phyloP scores from a whole-genome alignment of 2,113 vertebrate genomes.

The Neolamprologus cancellatus region DNA sequence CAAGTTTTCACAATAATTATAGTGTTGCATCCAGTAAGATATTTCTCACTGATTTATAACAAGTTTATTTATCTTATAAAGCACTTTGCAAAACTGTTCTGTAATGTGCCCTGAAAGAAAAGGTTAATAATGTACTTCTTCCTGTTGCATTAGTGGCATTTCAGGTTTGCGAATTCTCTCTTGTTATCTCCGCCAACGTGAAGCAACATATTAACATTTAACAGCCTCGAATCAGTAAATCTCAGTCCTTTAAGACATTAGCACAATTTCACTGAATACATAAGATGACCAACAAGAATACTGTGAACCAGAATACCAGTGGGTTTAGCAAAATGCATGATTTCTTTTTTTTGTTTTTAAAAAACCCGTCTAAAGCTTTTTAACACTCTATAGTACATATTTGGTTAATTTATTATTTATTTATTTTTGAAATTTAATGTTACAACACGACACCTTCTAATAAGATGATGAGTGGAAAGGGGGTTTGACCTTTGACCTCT shows the following conservation, averaged over 20 bases:
- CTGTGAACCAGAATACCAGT: neutral
- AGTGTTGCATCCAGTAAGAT: neutral
- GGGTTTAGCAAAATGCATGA: neutral
- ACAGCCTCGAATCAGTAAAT: neutral
- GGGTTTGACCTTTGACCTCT: neutral
- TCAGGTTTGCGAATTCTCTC: neutral
- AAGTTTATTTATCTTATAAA: neutral
- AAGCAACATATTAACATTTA: neutral
- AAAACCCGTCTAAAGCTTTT: neutral
- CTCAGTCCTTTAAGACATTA: neutral
- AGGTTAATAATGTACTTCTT: slow-evolving; percentile 23
- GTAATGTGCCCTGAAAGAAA: neutral
- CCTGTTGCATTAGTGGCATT: neutral
- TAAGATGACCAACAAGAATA: neutral
- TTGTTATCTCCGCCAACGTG: neutral
- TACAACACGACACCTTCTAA: neutral
- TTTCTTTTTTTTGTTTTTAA: neutral
- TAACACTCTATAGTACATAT: neutral
- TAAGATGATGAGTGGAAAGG: neutral
- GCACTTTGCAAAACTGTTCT: neutral
- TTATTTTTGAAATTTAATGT: neutral
- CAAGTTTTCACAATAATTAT: neutral
- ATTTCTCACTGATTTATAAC: neutral
- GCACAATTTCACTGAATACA: neutral
- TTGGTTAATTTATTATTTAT: neutral